Percentiles rank a stretch among this genome's conserved stretches.
These are phyloP conservation scores for Dynastes maya DNA, from an alignment of 2,888 invertebrate genomes.

Conservation along the genomic window DNA sequence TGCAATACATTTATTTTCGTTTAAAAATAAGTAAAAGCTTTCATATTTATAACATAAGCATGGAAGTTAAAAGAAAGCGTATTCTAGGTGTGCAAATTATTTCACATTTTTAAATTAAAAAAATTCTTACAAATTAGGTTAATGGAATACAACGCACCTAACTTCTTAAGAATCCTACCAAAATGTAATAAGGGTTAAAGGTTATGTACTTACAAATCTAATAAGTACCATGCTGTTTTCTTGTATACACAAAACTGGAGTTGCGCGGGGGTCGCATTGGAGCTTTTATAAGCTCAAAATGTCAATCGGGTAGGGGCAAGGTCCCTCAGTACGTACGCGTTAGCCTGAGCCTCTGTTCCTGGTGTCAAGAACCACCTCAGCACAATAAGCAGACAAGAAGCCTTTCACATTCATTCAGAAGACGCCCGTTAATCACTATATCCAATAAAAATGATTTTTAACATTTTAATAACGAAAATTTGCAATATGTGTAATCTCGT, in stretches of 20 bases:
- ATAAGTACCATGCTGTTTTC: slow-evolving; percentile 65
- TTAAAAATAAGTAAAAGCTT: not conserved
- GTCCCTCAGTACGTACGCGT: slow-evolving; percentile 62
- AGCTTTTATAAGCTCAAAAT: slow-evolving; percentile 67
- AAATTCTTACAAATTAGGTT: not conserved
- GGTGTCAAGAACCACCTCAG: slow-evolving; percentile 53
- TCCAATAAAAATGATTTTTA: not conserved
- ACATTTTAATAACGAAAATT: not conserved
- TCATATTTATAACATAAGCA: not conserved
- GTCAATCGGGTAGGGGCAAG: slow-evolving; percentile 67
- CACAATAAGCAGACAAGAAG: slow-evolving; percentile 26
- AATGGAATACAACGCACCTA: not conserved
- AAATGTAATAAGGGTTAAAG: slow-evolving; percentile 29
- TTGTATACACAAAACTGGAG: slow-evolving; percentile 68
- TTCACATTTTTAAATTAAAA: not conserved
- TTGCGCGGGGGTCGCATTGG: slow-evolving; percentile 67
- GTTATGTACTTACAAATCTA: slow-evolving; percentile 67
- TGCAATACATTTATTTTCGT: no score
- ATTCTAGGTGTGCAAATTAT: not conserved
- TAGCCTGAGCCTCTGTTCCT: slow-evolving; percentile 58
- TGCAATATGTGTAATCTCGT: not conserved
- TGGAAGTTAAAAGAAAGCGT: not conserved
- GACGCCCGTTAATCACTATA: not conserved
- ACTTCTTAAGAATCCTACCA: not conserved
- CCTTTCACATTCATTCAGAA: slow-evolving; percentile 46